Conservation (phyloP, 2,113 vertebrate genomes). For the Neoarius graeffei region DNA sequence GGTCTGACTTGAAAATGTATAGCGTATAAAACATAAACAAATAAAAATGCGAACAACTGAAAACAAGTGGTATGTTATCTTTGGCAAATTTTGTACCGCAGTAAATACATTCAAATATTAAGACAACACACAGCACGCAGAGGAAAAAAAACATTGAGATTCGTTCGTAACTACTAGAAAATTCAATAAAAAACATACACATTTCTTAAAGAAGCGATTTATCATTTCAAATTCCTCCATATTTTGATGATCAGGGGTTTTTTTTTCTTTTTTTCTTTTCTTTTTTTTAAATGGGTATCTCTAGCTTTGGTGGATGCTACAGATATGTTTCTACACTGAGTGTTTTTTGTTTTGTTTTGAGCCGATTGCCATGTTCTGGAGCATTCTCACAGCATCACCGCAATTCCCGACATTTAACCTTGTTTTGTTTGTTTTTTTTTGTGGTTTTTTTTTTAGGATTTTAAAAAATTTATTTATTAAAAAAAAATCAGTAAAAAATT, state of each 20-base stretch:
- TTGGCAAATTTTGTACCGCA: constrained; percentile 99
- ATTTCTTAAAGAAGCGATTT: constrained; percentile 89
- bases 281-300: constrained; percentile 82
- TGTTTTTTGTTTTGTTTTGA: constrained; percentile 54
- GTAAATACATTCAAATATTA: constrained; percentile 99
- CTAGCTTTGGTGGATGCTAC: constrained; percentile 90
- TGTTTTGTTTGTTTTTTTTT: not conserved
- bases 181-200: constrained; percentile 99
- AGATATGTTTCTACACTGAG: constrained; percentile 72
- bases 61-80: constrained; percentile 90
- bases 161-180: constrained; percentile 92
- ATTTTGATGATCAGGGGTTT: constrained; percentile 82
- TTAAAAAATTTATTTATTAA: constrained; percentile 49
- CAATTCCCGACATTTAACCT: constrained; percentile 34
- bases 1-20: constrained; percentile 65
- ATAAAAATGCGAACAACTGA: constrained; percentile 70
- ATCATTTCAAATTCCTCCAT: constrained; percentile 64
- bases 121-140: constrained; percentile 96
- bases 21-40: constrained; percentile 71
- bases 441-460: constrained; percentile 32
- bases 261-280: constrained; percentile 67
- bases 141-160: constrained; percentile 89
- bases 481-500: constrained; percentile 65
- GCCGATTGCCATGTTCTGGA: constrained; percentile 38
- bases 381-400: constrained; percentile 49